Base-by-base conservation (phyloP, 2,888 invertebrate genomes). In the Sarcophaga rosellei region DNA sequence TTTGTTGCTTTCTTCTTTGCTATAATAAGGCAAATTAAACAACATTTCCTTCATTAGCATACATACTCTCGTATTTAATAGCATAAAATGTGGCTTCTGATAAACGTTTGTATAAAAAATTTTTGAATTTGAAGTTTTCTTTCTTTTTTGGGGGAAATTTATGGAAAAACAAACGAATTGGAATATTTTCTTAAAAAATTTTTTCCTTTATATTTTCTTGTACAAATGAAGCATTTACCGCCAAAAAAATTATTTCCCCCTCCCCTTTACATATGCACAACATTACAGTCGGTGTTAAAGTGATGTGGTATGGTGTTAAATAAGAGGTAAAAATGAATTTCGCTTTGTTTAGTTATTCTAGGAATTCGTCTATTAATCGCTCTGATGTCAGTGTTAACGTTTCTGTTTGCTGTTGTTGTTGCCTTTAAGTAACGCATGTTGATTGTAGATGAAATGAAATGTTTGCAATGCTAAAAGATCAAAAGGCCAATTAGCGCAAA, bases 11-110 rank as follows among this genome's bases (percentile, higher is more conserved):
- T 53, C 53, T 17, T 53, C 17, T 12, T 2, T 53, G 0, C 53
- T 25, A 53, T 68, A 86, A 81, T 74, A 84, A 78, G 87, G 83
- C 81, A 87, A 88, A 88, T 88, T 87, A 84, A 85, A 87, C 86
- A 88, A 88, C 88, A 88, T 88, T 87, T 88, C 87, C 88, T 87
- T 79, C 35, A 35, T 35, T 21, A 62, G 62, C 11, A 62, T 20
- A 20, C 11, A n/a, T 25, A 65, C 23, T 3, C 12, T 15, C 35
- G 15, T 53, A 35, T 35, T 35, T 35, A 35, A 35, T 17, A 3
- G 17, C 53, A 53, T 53, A 53, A 53, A 15, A 15, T 53, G 17
- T 53, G 17, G 53, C 3, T 53, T 15, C 12, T 15, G 17, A 12
- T 53, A 17, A 53, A 53, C 17, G 53, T 12, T 15, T 35, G 8